Evolutionary conservation across 2,113 vertebrate genomes (phyloP).

Genomic region (Ageneiosus marmoratus): DNA sequence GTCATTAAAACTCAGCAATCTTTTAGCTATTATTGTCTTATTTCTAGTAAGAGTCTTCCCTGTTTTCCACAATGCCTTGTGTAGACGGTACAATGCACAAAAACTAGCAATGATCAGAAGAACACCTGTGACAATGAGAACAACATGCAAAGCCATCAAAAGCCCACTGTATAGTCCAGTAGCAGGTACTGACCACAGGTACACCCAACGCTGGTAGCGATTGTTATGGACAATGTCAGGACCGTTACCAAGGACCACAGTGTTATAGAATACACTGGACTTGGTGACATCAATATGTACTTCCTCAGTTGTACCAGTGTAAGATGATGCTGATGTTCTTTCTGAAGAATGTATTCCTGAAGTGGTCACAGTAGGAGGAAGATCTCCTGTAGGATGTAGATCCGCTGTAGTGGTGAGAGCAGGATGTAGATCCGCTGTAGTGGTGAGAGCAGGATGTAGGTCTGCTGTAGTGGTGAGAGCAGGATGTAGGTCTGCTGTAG

Average conservation of each 20-base stretch:
- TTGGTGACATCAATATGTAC: not conserved
- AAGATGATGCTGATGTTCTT: not conserved
- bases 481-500: not conserved
- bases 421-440: too few relatives aligned
- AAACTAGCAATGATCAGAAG: conserved; percentile 58
- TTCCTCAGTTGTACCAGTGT: not conserved
- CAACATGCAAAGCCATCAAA: conserved; percentile 67
- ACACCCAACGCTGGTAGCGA: conserved; percentile 74
- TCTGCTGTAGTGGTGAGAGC: not conserved
- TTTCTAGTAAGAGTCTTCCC: not conserved
- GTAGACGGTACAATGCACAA: conserved; percentile 60
- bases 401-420: too few relatives aligned
- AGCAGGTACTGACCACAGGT: conserved; percentile 85
- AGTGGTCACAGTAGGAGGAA: not conserved
- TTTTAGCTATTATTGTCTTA: conserved; percentile 24
- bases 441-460: not conserved
- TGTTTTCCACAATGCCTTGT: conserved; percentile 47
- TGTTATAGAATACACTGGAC: conserved; percentile 49
- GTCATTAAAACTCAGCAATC: conserved; percentile 7
- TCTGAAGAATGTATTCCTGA: not conserved
- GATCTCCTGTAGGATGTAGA: too few relatives aligned
- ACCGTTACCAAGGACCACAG: conserved; percentile 60
- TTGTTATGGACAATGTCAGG: conserved; percentile 73
- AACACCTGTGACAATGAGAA: conserved; percentile 60
- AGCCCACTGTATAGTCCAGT: conserved; percentile 61